Evolutionary conservation across 2,797 vertebrate species (phyloP), one percentile per base, ranked within the genome.

Genomic region (Clarias fuscus): DNA sequence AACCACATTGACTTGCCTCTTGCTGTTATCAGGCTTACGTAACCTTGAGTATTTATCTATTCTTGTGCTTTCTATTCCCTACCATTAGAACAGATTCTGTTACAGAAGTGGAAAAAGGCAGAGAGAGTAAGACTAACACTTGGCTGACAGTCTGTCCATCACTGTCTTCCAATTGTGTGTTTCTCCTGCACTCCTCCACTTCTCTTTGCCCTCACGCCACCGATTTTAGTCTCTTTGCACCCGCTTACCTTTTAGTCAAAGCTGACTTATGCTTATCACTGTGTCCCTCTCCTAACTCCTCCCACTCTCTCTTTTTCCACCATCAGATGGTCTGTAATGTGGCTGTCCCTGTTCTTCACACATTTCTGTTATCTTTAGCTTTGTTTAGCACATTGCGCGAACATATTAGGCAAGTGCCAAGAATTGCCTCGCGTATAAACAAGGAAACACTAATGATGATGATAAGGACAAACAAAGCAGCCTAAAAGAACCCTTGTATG

Each of bases 311-410:
- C 91, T 93, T 33, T 33, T 77, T 92, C 93, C 90, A 88, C 90
- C 91, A 92, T 91, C 78, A 85, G 67, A 72, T 77, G 62, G 73
- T 85, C 88, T 78, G 64, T 85, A 87, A 86, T 89, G 68, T 82
- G 43, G 77, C 62, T 80, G 82, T 83, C 77, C 72, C 71, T 82
- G 77, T 88, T 88, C 56, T 86, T 91, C 87, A 83, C 86, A 85
- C 88, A 79, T 89, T 87, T 84, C 91, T 90, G 88, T 92, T 94
- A 91, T 93, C 92, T 94, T 93, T 92, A 92, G 93, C 91, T 90
- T 73, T 88, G 90, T 88, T 89, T 85, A 90, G 90, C 76, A 87
- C 89, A 61, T 62, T 79, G 43, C 40, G 48, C 14, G 27, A 68
- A 30, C 27, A 67, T 82, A 72, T 85, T 88, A 88, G 17, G 56